Percentiles rank a stretch among this genome's conserved stretches.
Conservation (phyloP, 2,797 vertebrate genomes). For the Tauraco hartlaubi region DNA sequence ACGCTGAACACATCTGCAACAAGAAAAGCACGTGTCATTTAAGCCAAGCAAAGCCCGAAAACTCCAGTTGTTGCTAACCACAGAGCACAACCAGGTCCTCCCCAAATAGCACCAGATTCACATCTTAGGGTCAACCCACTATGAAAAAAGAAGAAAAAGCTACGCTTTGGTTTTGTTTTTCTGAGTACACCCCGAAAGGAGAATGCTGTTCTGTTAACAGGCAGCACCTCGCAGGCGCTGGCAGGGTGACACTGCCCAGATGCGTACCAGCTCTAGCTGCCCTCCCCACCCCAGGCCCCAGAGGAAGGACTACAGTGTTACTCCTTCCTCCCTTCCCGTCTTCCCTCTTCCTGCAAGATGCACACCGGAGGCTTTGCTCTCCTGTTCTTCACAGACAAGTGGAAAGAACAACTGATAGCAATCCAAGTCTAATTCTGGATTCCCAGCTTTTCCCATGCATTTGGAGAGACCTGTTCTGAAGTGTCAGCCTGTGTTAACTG, state of each 20-base stretch:
- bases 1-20: slow-evolving; percentile 72
- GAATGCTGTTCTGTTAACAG: background rate
- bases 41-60: background rate
- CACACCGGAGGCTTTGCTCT: background rate
- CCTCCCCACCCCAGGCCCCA: background rate
- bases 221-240: rapidly evolving
- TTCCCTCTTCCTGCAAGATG: background rate
- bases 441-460: background rate
- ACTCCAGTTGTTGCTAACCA: background rate
- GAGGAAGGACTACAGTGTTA: rapidly evolving
- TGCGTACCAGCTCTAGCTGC: background rate
- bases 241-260: background rate
- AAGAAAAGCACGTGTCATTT: background rate
- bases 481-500: too few relatives aligned
- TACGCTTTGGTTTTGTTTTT: background rate
- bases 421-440: background rate
- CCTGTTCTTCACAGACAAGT: background rate
- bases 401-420: background rate
- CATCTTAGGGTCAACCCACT: background rate
- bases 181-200: background rate
- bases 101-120: background rate
- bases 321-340: background rate
- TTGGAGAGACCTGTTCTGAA: rapidly evolving
- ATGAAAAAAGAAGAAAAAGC: too few relatives aligned
- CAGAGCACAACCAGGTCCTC: background rate